Base-by-base conservation (phyloP, 2,888 invertebrate species). In the Megastigmus dorsalis region DNA sequence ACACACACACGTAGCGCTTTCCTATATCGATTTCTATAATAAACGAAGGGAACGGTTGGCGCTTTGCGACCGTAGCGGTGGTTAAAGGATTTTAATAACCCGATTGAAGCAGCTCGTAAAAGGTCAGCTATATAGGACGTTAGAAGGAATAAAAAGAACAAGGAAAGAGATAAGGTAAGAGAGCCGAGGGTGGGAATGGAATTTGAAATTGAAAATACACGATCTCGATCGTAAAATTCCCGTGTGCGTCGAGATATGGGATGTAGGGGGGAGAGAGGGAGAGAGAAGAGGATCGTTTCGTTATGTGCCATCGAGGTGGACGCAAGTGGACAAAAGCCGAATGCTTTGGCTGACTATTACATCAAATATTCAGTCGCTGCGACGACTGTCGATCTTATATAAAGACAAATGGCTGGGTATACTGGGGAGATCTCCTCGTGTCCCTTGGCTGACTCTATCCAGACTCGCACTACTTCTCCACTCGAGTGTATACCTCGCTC, bases 381-480 rank as follows among this genome's bases (percentile, higher is more conserved):
- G n/a, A n/a, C n/a, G n/a, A n/a, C 18, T 50, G 68, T 59, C 68
- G 59, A 59, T 68, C 50, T 48, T 50, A 50, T 28, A n/a, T n/a
- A 15, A 18, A 62, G 62, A 70, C 62, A 62, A 62, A 70, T 70
- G 70, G 52, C 15, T 48, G 33, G 20, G n/a, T n/a, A n/a, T n/a
- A 28, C 33, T 3, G 38, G 18, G 20, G 20, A 0, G 36, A 10
- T 13, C 20, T n/a, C n/a, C n/a, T n/a, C n/a, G n/a, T n/a, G n/a
- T n/a, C n/a, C n/a, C n/a, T n/a, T 3, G 62, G 18, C 59, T 20
- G 68, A 15, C 36, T 36, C 9, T 59, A 57, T 7, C 45, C 18
- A 13, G 54, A 55, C 62, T 63, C 62, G 43, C 18, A 63, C 62
- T 63, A 54, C 54, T 69, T n/a, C 13, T n/a, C 15, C n/a, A n/a